Evolutionary conservation across 1,140 invertebrate genomes (phyloP).

Genomic region (Pectinophora gossypiella): DNA sequence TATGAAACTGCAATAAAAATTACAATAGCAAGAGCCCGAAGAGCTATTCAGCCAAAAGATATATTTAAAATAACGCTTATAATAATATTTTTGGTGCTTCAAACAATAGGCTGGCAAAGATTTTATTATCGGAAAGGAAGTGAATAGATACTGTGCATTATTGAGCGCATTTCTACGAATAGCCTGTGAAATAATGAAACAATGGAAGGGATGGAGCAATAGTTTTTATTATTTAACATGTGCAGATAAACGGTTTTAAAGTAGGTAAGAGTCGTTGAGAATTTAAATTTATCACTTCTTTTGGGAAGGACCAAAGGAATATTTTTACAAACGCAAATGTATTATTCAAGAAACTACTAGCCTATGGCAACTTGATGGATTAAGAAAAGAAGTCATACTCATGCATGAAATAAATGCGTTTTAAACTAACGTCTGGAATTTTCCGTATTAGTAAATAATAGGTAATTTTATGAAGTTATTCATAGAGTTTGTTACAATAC

Average conservation of each 20-base stretch:
- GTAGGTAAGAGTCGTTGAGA: too few relatives aligned
- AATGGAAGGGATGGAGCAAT: constrained; percentile 25
- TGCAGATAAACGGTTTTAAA: constrained; percentile 19
- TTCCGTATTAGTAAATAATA: too few relatives aligned
- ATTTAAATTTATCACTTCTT: too few relatives aligned
- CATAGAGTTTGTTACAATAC: too few relatives aligned
- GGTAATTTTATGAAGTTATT: too few relatives aligned
- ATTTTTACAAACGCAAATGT: too few relatives aligned
- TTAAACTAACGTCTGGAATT: too few relatives aligned
- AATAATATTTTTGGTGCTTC: constrained; percentile 51
- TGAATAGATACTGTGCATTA: constrained; percentile 57
- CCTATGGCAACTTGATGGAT: constrained; percentile 13
- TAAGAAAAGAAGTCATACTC: neutral
- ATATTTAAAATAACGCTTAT: constrained; percentile 54
- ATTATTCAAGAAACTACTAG: too few relatives aligned
- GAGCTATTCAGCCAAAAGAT: constrained; percentile 35
- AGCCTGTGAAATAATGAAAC: constrained; percentile 45
- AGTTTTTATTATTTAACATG: constrained; percentile 41
- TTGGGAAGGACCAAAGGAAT: too few relatives aligned
- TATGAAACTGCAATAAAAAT: constrained; percentile 48
- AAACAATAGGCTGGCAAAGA: constrained; percentile 49
- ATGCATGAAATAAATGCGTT: neutral
- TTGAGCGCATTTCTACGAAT: constrained; percentile 41
- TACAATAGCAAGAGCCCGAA: constrained; percentile 34
- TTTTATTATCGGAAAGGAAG: constrained; percentile 64